Conservation (phyloP, 2,888 invertebrate species). For the Sussaba pulchella region DNA sequence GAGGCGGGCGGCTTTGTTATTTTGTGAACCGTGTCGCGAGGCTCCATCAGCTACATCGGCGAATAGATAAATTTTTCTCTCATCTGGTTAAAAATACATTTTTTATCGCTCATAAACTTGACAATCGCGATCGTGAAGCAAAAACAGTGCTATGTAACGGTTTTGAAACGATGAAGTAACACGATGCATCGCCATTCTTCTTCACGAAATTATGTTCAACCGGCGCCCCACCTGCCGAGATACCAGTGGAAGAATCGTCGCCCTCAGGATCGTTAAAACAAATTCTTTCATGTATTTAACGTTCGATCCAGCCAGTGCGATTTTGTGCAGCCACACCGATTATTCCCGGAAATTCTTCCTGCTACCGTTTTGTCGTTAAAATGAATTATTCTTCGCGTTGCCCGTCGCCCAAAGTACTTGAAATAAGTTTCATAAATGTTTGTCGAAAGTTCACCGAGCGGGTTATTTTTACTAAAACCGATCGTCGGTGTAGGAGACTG, state of each 20-base stretch:
- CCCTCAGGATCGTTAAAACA: conserved; percentile 48
- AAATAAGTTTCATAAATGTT: conserved; percentile 39
- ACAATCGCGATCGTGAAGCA: too few relatives aligned
- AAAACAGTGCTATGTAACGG: background rate
- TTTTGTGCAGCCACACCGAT: conserved; percentile 21
- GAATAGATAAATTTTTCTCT: background rate
- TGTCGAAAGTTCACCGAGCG: conserved; percentile 38
- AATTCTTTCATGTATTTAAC: conserved; percentile 48
- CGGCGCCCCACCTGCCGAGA: conserved; percentile 18
- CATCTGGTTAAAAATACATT: too few relatives aligned
- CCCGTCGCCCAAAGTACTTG: background rate
- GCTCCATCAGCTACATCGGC: background rate
- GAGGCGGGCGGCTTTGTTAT: too few relatives aligned
- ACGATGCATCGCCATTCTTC: too few relatives aligned
- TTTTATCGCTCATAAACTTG: too few relatives aligned
- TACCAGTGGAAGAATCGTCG: conserved; percentile 23
- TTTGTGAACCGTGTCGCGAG: background rate
- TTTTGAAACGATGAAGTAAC: too few relatives aligned
- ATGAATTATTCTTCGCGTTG: conserved; percentile 42
- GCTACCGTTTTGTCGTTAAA: conserved; percentile 50
- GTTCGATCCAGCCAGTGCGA: conserved; percentile 33
- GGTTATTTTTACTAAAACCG: too few relatives aligned
- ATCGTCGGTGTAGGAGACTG: too few relatives aligned
- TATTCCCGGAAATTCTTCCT: conserved; percentile 36
- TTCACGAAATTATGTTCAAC: conserved; percentile 32